phyloP scores from a whole-genome alignment of 2,113 vertebrate genomes.

The Rattus norvegicus region GRCr8 NC_086020.1:23007001-23007500 shows the following conservation, averaged over 20 bases:
- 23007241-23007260: not conserved
- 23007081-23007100: slow-evolving; percentile 52
- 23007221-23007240: not conserved
- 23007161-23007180: not conserved
- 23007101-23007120: slow-evolving; percentile 58
- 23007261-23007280: not conserved
- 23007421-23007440: not conserved
- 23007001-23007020: not conserved
- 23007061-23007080: slow-evolving; percentile 35
- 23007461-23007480: slow-evolving; percentile 16
- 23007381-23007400: not conserved
- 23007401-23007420: not conserved
- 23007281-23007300: slow-evolving; percentile 14
- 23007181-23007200: slow-evolving; percentile 4
- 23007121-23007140: slow-evolving; percentile 41
- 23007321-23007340: not conserved
- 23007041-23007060: slow-evolving; percentile 50
- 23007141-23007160: slow-evolving; percentile 51
- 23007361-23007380: not conserved
- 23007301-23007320: not conserved
- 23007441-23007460: not conserved
- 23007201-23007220: not conserved
- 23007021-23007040: slow-evolving; percentile 36
- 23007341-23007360: slow-evolving; percentile 39
- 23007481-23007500: not conserved